phyloP scores from a whole-genome alignment of 2,797 vertebrate species.

The Acanthurus lineatus region DNA sequence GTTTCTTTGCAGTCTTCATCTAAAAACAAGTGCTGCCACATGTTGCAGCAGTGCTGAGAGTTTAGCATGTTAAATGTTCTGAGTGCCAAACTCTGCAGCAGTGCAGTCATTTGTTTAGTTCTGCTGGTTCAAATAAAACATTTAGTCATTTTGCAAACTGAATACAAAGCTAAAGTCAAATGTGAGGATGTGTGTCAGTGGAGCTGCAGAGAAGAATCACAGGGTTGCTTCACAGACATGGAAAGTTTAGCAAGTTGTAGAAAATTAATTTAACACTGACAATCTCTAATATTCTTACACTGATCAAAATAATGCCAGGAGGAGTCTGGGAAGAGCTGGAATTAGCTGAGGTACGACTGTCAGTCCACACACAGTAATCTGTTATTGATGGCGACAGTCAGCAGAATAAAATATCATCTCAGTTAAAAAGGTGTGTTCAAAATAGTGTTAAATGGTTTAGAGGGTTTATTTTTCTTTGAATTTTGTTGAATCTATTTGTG shows the following conservation, averaged over 20 bases:
- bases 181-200: too few relatives aligned
- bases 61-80: not conserved
- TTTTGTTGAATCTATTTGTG: too few relatives aligned
- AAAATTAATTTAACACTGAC: not conserved
- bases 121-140: not conserved
- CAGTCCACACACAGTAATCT: not conserved
- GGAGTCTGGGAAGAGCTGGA: not conserved
- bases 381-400: not conserved
- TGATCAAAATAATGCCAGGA: not conserved
- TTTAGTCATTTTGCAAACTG: not conserved
- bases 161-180: not conserved
- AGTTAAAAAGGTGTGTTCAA: too few relatives aligned
- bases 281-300: not conserved
- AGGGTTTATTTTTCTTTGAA: too few relatives aligned
- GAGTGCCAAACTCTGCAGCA: slow-evolving; percentile 21
- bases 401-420: too few relatives aligned
- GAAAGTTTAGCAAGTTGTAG: not conserved
- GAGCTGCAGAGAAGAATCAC: too few relatives aligned
- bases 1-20: not conserved
- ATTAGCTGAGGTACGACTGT: not conserved
- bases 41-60: not conserved
- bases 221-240: too few relatives aligned
- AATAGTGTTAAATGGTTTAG: too few relatives aligned
- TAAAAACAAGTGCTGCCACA: not conserved
- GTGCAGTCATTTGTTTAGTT: not conserved